These are phyloP conservation scores for Elachura formosa DNA, from an alignment of 2,113 vertebrate genomes.

Conservation along the genomic window DNA sequence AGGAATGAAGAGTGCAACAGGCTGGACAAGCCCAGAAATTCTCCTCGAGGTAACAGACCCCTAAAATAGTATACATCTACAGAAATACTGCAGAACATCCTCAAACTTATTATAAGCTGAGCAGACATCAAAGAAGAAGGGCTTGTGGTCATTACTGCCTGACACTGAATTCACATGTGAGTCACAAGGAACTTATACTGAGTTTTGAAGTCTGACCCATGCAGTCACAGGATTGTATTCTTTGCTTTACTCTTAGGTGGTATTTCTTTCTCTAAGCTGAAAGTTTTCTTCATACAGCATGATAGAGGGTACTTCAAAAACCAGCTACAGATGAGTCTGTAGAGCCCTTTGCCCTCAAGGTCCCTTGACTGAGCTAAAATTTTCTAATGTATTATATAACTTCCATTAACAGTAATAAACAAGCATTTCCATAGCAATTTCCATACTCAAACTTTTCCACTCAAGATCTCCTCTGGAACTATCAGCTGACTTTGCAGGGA, in stretches of 20 bases:
- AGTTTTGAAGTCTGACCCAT: neutral
- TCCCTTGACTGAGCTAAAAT: neutral
- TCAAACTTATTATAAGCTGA: neutral
- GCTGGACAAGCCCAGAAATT: neutral
- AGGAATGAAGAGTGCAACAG: neutral
- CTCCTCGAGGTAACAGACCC: neutral
- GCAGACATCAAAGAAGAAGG: neutral
- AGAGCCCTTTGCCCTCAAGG: neutral
- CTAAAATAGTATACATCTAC: neutral
- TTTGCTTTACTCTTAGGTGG: neutral
- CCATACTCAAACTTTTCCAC: slow-evolving; percentile 25
- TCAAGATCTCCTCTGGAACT: neutral
- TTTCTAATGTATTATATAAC: neutral
- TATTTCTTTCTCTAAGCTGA: neutral
- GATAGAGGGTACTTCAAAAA: neutral
- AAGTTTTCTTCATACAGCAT: neutral
- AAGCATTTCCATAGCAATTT: slow-evolving; percentile 14
- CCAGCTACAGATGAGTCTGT: neutral
- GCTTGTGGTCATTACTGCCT: neutral
- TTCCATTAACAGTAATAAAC: neutral
- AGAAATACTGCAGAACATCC: neutral
- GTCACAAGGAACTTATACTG: slow-evolving; percentile 4
- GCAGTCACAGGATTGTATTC: neutral
- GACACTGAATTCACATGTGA: neutral
- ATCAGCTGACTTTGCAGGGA: slow-evolving; percentile 12